A percentile compares a stretch with the other conserved stretches of the same genome.
Conservation (phyloP, 2,797 vertebrate genomes). For the Euthynnus affinis region DNA sequence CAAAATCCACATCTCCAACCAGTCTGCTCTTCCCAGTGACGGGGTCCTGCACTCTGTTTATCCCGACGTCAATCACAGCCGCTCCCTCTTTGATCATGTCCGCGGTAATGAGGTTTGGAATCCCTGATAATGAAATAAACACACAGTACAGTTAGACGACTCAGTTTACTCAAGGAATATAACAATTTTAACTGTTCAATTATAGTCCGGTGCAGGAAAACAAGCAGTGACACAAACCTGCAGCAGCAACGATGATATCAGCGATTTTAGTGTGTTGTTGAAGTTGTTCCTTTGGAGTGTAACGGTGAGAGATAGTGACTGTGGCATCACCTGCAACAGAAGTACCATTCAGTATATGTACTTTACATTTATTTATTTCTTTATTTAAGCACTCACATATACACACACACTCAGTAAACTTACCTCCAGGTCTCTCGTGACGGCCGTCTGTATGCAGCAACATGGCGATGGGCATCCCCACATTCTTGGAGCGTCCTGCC, state of each 20-base stretch:
- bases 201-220: background rate
- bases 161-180: background rate
- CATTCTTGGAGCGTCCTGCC: conserved; percentile 96
- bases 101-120: conserved; percentile 96
- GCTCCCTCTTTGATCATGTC: conserved; percentile 99
- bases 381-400: background rate
- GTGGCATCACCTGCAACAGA: conserved; percentile 93
- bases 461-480: conserved; percentile 99
- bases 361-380: background rate
- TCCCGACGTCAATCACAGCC: conserved; percentile 95
- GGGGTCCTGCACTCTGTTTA: conserved; percentile 93
- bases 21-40: conserved; percentile 91
- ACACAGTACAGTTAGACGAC: background rate
- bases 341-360: background rate
- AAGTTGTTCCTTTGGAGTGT: conserved; percentile 97
- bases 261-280: conserved; percentile 93
- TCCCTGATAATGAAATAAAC: conserved; percentile 82
- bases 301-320: conserved; percentile 95
- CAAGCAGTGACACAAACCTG: conserved; percentile 83
- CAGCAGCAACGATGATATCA: conserved; percentile 95
- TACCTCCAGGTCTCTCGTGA: conserved; percentile 96
- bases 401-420: conserved; percentile 1
- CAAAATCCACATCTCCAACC: conserved; percentile 98
- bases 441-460: conserved; percentile 94
- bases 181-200: background rate